A percentile compares a stretch with the other conserved stretches of the same genome.
Evolutionary conservation across 2,888 invertebrate genomes (phyloP).

Genomic region (Apomyelois bistriatella): DNA sequence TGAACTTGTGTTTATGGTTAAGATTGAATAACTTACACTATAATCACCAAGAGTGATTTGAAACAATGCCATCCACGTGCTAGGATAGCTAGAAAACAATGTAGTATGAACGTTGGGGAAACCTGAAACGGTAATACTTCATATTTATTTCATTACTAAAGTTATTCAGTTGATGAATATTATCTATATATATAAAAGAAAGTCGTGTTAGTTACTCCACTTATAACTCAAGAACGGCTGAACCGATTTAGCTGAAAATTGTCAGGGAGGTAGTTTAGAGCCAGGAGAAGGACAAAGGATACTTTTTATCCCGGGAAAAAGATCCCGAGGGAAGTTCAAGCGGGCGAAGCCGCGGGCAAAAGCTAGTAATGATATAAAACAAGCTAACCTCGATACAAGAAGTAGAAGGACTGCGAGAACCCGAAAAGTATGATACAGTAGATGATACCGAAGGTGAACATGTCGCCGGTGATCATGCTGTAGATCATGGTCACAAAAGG

Average conservation of each 20-base stretch:
- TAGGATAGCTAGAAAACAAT: conserved; percentile 90
- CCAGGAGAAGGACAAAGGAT: too few relatives aligned
- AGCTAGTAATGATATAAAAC: too few relatives aligned
- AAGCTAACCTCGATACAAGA: conserved; percentile 89
- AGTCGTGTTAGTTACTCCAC: too few relatives aligned
- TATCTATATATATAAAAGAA: too few relatives aligned
- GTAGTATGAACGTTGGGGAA: conserved; percentile 90
- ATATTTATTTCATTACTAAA: too few relatives aligned
- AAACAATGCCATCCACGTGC: conserved; percentile 98
- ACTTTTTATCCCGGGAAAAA: too few relatives aligned
- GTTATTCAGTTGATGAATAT: too few relatives aligned
- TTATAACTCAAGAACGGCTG: too few relatives aligned
- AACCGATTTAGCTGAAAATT: too few relatives aligned
- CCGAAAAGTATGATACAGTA: conserved; percentile 96
- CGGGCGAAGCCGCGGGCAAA: too few relatives aligned
- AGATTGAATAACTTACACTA: conserved; percentile 85
- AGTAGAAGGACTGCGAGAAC: conserved; percentile 97
- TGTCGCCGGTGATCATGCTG: conserved; percentile 99
- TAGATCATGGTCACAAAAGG: conserved; percentile 99
- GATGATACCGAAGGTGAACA: conserved; percentile 98
- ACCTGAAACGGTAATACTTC: conserved; percentile 61
- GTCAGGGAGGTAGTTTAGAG: too few relatives aligned
- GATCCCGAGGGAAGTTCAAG: too few relatives aligned
- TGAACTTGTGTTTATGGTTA: background rate
- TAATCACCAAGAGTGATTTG: conserved; percentile 99